Evolutionary conservation across 2,113 vertebrate species (phyloP).

Genomic region (Apaloderma vittatum): DNA sequence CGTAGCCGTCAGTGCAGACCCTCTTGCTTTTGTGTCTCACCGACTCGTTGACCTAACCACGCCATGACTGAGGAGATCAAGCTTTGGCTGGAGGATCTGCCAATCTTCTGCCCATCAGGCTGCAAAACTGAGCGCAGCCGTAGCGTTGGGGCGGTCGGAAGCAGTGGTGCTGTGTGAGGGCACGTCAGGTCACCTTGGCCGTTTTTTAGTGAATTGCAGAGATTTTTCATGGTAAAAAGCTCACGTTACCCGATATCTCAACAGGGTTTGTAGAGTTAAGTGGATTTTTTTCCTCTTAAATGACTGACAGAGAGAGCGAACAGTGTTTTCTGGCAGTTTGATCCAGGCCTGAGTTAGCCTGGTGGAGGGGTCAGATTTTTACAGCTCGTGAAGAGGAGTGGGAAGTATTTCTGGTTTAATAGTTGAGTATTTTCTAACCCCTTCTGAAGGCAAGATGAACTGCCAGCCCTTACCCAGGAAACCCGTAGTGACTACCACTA

Average conservation of each 20-base stretch:
- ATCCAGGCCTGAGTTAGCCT: not conserved
- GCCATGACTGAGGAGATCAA: not conserved
- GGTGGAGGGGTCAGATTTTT: not conserved
- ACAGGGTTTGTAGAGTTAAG: not conserved
- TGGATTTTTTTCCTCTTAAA: fast-evolving
- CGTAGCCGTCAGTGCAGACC: not conserved
- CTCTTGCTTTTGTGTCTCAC: not conserved
- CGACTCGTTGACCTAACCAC: not conserved
- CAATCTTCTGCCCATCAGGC: not conserved
- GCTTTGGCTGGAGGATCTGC: not conserved
- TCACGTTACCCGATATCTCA: not conserved
- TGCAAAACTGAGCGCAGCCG: not conserved
- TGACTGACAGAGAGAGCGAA: not conserved
- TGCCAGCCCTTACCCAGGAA: not conserved
- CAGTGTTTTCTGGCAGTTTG: not conserved
- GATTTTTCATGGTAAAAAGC: not conserved
- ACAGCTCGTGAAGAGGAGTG: not conserved
- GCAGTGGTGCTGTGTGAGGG: not conserved
- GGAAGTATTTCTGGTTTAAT: not conserved
- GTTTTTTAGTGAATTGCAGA: not conserved
- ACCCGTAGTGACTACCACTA: not conserved
- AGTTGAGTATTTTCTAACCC: not conserved
- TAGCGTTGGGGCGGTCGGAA: fast-evolving
- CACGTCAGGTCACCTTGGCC: not conserved
- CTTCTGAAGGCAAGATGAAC: not conserved